Evolutionary conservation across 1,140 invertebrate species (phyloP).

Genomic region (Diachasma alloeum): DNA sequence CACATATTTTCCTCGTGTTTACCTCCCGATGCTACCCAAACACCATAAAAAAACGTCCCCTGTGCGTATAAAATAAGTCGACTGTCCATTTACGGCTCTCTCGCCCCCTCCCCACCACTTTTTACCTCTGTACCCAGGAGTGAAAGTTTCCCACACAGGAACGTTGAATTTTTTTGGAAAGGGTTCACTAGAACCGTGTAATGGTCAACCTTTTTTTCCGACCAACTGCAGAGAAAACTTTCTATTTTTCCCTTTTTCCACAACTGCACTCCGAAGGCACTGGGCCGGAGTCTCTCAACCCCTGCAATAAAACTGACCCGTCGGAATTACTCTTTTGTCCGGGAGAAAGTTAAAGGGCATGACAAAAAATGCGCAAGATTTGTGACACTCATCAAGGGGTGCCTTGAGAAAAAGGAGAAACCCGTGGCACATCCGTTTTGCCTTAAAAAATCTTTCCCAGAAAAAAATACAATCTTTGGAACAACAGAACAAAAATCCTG

Average conservation of each 20-base stretch:
- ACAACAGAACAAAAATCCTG: no score
- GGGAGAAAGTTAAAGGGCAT: conserved; percentile 46
- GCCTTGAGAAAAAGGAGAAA: conserved; percentile 15
- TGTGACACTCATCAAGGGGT: conserved; percentile 36
- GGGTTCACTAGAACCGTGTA: conserved; percentile 45
- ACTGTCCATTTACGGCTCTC: conserved; percentile 46
- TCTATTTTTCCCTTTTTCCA: conserved; percentile 42
- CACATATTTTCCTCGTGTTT: conserved; percentile 13
- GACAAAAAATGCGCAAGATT: conserved; percentile 52
- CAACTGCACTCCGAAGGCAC: not conserved
- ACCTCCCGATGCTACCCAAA: conserved; percentile 48
- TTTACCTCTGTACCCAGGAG: conserved; percentile 10
- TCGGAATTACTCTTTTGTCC: conserved; percentile 42
- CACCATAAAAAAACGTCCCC: conserved; percentile 58
- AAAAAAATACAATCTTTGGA: no score
- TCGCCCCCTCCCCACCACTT: conserved; percentile 27
- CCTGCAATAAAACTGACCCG: conserved; percentile 52
- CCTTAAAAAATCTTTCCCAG: no score
- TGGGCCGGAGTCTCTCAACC: conserved; percentile 42
- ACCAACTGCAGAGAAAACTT: conserved; percentile 36
- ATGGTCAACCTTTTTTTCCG: conserved; percentile 35
- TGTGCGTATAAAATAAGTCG: not conserved
- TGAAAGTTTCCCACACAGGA: conserved; percentile 49
- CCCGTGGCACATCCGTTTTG: no score
- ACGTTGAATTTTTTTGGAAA: conserved; percentile 41